Conservation (phyloP, 2,113 vertebrate species). For the Tragelaphus strepsiceros region DNA sequence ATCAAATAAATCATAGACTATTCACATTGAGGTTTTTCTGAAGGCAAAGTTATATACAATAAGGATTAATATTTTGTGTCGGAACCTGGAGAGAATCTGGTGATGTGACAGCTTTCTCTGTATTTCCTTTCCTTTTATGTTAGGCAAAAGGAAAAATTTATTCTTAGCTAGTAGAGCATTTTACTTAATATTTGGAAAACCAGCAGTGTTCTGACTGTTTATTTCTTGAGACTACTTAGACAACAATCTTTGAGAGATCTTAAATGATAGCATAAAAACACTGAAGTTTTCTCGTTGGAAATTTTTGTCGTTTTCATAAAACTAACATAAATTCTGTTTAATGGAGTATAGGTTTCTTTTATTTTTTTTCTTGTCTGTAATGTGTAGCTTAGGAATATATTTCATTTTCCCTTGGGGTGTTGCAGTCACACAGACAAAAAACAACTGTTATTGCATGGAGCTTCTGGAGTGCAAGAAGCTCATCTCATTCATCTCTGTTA, state of each 20-base stretch:
- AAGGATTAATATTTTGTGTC: neutral
- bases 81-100: neutral
- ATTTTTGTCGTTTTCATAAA: constrained; percentile 10
- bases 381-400: neutral
- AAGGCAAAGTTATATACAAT: neutral
- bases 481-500: neutral
- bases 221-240: neutral
- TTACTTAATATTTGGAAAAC: neutral
- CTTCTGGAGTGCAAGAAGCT: neutral
- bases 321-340: neutral
- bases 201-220: neutral
- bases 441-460: neutral
- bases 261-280: neutral
- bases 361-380: neutral
- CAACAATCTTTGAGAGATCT: neutral
- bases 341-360: neutral
- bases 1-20: neutral
- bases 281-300: neutral
- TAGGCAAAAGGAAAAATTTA: neutral
- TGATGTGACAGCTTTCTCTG: neutral
- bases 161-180: neutral
- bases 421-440: neutral
- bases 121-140: neutral
- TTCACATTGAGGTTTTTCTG: neutral
- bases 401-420: neutral